These are phyloP conservation scores for Sinocyclocheilus grahami DNA, from an alignment of 2,113 vertebrate genomes.

Conservation along the genomic window DNA sequence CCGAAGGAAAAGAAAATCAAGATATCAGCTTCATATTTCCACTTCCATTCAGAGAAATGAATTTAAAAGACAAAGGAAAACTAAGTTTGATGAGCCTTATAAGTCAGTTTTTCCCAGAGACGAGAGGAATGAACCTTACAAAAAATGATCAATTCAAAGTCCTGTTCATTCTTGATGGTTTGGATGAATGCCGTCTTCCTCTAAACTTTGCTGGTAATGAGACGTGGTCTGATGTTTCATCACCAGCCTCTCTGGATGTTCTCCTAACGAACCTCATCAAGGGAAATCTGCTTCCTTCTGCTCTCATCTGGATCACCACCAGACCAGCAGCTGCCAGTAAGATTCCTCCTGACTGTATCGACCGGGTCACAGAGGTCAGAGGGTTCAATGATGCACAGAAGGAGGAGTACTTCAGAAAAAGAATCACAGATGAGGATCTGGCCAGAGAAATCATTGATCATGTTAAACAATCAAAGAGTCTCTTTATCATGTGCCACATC, in stretches of 20 bases:
- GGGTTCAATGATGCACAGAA: no score
- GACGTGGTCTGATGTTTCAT: background rate
- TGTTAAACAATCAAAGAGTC: no score
- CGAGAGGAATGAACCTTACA: background rate
- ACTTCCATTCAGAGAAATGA: no score
- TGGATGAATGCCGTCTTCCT: background rate
- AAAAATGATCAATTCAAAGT: background rate
- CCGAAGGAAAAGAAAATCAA: background rate
- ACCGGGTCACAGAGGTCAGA: no score
- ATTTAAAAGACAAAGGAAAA: background rate
- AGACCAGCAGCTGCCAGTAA: no score
- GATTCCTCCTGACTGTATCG: no score
- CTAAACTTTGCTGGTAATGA: background rate
- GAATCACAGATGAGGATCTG: no score
- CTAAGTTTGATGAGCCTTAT: background rate
- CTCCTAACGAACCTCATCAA: background rate
- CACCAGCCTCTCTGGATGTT: conserved; percentile 8
- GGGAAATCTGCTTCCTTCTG: background rate
- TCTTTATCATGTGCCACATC: no score
- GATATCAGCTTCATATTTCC: no score
- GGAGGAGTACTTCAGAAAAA: no score
- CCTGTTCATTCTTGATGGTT: background rate
- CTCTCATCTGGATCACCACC: no score
- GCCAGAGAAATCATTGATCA: no score
- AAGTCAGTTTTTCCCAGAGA: background rate